Percentiles rank a stretch among this genome's conserved stretches.
Evolutionary conservation across 2,113 vertebrate species (phyloP).

Genomic region (Neolamprologus hecqui): DNA sequence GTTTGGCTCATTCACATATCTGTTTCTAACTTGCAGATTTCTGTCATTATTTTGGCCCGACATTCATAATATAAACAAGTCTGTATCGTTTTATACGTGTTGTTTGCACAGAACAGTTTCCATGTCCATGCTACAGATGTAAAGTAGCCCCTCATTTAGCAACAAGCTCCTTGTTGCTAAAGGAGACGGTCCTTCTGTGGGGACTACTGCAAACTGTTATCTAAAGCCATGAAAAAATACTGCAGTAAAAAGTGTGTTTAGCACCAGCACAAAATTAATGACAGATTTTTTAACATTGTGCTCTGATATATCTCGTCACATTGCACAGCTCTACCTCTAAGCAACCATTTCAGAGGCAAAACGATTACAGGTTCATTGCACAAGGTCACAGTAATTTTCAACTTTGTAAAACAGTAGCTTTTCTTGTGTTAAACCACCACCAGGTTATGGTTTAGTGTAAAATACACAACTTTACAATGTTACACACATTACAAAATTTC

Average conservation of each 20-base stretch:
- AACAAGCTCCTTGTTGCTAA: not conserved
- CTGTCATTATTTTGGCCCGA: not conserved
- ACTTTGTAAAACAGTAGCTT: not conserved
- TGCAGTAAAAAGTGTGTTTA: not conserved
- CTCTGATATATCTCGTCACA: rapidly evolving
- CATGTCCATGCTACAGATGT: not conserved
- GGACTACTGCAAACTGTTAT: not conserved
- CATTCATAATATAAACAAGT: not conserved
- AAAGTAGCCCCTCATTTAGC: not conserved
- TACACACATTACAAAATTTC: not conserved
- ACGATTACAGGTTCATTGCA: not conserved
- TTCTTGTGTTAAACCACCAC: not conserved
- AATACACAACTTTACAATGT: not conserved
- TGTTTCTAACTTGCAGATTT: not conserved
- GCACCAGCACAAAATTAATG: not conserved
- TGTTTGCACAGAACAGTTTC: not conserved
- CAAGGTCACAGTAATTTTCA: not conserved
- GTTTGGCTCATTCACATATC: not conserved
- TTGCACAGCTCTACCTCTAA: not conserved
- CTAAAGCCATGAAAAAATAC: not conserved
- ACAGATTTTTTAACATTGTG: not conserved
- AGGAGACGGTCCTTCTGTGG: not conserved
- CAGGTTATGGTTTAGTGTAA: not conserved
- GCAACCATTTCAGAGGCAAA: not conserved
- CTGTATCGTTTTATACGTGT: rapidly evolving